Evolutionary conservation across 1,140 invertebrate species (phyloP).

Genomic region (Rhizoglyphus robini): DNA sequence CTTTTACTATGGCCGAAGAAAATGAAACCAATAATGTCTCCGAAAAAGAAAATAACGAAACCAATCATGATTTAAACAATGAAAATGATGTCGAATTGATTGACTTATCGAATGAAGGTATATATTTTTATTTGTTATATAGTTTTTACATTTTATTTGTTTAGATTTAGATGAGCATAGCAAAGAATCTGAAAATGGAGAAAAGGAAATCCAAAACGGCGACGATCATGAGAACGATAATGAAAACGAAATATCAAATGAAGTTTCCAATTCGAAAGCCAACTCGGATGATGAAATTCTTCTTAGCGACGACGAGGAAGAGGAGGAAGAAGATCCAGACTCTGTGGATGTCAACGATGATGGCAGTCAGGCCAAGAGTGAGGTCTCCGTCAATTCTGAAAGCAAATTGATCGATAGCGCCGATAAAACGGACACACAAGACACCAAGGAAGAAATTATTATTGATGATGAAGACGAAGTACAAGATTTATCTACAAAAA

Average conservation of each 20-base stretch:
- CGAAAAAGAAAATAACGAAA: background rate
- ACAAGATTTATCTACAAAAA: background rate
- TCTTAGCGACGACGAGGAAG: slow-evolving; percentile 1
- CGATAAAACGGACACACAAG: too few species aligned
- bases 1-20: background rate
- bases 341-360: background rate
- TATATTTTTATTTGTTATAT: background rate
- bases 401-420: background rate
- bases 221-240: background rate
- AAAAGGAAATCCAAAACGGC: background rate
- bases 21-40: background rate
- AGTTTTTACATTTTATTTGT: background rate
- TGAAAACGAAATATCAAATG: background rate
- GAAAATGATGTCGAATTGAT: background rate
- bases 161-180: background rate
- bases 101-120: background rate
- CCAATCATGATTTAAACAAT: background rate
- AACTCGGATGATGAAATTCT: slow-evolving; percentile 1
- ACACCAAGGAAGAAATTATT: slow-evolving; percentile 1
- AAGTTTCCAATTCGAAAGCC: background rate
- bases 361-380: background rate
- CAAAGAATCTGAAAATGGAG: background rate
- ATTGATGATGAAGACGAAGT: background rate
- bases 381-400: background rate
- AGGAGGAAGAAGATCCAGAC: background rate